Evolutionary conservation across 2,888 invertebrate species (phyloP), one percentile per base, ranked within the genome.

Genomic region (Notodonta ziczac): DNA sequence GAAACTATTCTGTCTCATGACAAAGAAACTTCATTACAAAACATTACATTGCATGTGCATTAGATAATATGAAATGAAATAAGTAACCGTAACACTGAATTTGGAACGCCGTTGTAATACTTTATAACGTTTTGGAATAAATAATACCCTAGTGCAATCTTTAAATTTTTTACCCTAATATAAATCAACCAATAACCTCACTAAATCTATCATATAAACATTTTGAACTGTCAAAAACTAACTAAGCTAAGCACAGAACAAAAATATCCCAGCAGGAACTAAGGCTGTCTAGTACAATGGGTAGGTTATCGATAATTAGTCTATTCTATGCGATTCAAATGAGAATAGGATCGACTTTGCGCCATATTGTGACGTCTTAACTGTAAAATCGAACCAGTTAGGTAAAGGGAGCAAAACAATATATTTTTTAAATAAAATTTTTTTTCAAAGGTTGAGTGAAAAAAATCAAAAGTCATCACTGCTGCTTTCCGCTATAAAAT

Each of bases 111-210:
- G 9, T 46, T 5, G 46, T 13, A n/a, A 4, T 46, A 46, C 5
- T 6, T 46, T 5, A 46, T n/a, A n/a, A 42, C 35, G 0, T 35
- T 42, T 42, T 4, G 10, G 4, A 6, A 5, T 4, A 5, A 70
- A 73, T 73, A 75, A 67, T 76, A 73, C 77, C 82, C 76, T 72
- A 78, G 77, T 81, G 80, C 76, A 86, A 46, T n/a, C 24, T 24
- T 24, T 24, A 24, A n/a, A 42, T 42, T 42, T 42, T 9, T 9
- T 3, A 35, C 2, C 35, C 10, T 10, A 3, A 9, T 86, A 84
- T 83, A 77, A 82, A 86, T 88, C 89, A 86, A 87, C 88, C 87
- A 89, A 81, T 86, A 87, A 84, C 86, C 86, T 84, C 81, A 77
- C 80, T 73, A 78, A 24, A 24, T 24, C 24, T 24, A 24, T 78